Percentiles rank a stretch among this genome's conserved stretches.
Evolutionary conservation across 2,888 invertebrate species (phyloP).

Genomic region (Diadegma fenestrale): DNA sequence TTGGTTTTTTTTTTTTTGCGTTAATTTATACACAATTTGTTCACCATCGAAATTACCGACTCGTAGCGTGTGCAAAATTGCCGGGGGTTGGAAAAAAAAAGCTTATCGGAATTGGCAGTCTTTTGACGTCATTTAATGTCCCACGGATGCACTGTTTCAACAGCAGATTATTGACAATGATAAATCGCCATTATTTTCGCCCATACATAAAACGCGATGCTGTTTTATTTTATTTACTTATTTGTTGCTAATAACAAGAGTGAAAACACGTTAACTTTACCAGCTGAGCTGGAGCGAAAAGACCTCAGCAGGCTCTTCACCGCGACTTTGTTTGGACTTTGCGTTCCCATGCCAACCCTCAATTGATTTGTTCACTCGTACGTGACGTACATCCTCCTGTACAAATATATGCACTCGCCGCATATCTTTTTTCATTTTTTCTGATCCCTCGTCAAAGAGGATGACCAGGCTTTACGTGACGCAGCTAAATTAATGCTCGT

Average conservation of each 20-base stretch:
- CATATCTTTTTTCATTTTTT: not conserved
- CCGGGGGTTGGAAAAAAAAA: not conserved
- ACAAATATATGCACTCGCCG: not conserved
- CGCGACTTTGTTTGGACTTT: conserved; percentile 78
- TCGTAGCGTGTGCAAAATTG: conserved; percentile 4
- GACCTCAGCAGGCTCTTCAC: conserved; percentile 4
- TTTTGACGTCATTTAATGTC: not conserved
- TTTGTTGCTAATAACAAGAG: not conserved
- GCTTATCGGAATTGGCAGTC: conserved; percentile 17
- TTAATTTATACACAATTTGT: not conserved
- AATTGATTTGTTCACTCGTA: conserved; percentile 80
- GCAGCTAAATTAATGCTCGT: not conserved
- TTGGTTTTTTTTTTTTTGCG: not conserved
- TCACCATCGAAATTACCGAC: not conserved
- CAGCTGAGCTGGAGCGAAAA: not conserved
- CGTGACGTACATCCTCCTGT: not conserved
- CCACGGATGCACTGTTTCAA: not conserved
- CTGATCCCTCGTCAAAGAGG: not conserved
- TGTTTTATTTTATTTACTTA: not conserved
- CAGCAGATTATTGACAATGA: conserved; percentile 4
- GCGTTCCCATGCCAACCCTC: conserved; percentile 80
- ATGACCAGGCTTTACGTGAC: conserved; percentile 3
- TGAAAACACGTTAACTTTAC: not conserved
- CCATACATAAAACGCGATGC: not conserved
- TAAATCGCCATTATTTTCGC: conserved; percentile 19